Percentiles rank a stretch among this genome's conserved stretches.
Conservation (phyloP, 2,113 vertebrate genomes). For the Bucco capensis region DNA sequence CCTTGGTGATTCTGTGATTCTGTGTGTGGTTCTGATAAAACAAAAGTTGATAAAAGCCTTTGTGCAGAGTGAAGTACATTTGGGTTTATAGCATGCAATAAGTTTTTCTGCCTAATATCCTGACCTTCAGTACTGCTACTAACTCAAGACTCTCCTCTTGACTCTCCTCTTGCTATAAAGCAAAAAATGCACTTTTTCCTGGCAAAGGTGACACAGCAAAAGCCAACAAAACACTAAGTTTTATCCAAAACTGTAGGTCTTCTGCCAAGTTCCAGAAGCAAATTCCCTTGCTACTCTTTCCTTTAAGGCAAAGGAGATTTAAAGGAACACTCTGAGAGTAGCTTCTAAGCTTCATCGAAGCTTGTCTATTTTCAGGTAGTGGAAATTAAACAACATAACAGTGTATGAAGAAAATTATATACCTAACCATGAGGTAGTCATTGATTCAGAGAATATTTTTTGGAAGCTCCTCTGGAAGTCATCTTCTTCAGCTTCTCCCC, state of each 20-base stretch:
- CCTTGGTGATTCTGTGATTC: too few relatives aligned
- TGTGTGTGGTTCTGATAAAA: too few relatives aligned
- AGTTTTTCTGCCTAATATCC: constrained; percentile 58
- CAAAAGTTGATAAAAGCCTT: constrained; percentile 42
- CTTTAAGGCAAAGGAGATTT: neutral
- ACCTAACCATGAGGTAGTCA: constrained; percentile 10
- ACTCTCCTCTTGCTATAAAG: constrained; percentile 40
- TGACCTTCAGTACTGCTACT: constrained; percentile 57
- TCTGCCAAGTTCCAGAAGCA: constrained; percentile 27
- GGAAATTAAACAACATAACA: neutral
- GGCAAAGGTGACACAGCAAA: constrained; percentile 6
- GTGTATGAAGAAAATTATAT: neutral
- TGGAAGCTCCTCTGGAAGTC: neutral
- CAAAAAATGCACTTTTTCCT: constrained; percentile 17
- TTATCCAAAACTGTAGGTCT: neutral
- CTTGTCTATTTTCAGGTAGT: neutral
- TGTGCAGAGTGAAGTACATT: constrained; percentile 42
- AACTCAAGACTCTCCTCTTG: constrained; percentile 48
- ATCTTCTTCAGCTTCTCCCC: neutral
- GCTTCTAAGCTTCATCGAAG: neutral
- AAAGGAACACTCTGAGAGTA: neutral
- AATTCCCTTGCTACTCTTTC: neutral
- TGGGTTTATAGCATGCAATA: constrained; percentile 40
- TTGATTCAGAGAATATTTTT: neutral
- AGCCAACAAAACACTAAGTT: neutral